phyloP scores from a whole-genome alignment of 2,888 invertebrate genomes.

The Torymus aiolomorphi region DNA sequence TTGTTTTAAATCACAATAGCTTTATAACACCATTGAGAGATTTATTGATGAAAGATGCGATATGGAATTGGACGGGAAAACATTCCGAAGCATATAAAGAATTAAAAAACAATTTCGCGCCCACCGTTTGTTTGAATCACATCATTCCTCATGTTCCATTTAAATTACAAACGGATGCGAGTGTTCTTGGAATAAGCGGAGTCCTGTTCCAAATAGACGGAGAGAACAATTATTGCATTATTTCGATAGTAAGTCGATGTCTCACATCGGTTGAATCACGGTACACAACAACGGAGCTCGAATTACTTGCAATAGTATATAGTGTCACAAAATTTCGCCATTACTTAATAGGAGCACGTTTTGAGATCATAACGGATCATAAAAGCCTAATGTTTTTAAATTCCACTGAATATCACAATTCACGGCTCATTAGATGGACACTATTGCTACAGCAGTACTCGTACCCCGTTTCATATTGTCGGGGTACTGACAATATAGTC shows the following conservation, averaged over 20 bases:
- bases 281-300: not conserved
- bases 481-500: conserved; percentile 23
- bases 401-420: conserved; percentile 40
- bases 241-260: not conserved
- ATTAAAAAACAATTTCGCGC: conserved; percentile 1
- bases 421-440: conserved; percentile 53
- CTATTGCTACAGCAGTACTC: conserved; percentile 49
- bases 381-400: conserved; percentile 20
- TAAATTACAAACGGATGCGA: not conserved
- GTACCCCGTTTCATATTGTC: conserved; percentile 49
- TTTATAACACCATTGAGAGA: not conserved
- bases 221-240: not conserved
- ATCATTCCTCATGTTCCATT: not conserved
- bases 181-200: not conserved
- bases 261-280: not conserved
- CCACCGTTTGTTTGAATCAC: not conserved
- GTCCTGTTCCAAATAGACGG: not conserved
- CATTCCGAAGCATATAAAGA: not conserved
- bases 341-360: conserved; percentile 9
- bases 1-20: not conserved
- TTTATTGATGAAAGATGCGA: not conserved
- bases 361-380: conserved; percentile 14
- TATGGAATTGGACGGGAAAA: not conserved
- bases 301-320: conserved; percentile 11
- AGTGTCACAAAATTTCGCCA: not conserved